A percentile compares a stretch with the other conserved stretches of the same genome.
These are phyloP conservation scores for Rhinolophus ferrumequinum DNA, from an alignment of 2,113 vertebrate genomes.

Conservation along the genomic window DNA sequence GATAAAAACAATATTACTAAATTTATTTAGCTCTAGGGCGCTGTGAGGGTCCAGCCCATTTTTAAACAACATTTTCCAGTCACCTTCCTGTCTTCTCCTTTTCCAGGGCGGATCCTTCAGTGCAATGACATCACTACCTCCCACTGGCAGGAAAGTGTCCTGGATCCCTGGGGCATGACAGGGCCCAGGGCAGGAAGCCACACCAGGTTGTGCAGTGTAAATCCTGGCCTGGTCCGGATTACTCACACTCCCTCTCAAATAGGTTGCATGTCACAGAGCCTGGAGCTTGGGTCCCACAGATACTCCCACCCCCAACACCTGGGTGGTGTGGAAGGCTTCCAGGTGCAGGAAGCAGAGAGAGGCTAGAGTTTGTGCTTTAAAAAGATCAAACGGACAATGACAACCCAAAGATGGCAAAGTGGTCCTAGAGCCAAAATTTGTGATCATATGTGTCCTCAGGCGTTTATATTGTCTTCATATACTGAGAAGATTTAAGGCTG, in stretches of 20 bases:
- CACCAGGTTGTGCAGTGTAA: not conserved
- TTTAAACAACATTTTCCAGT: not conserved
- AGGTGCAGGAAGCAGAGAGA: not conserved
- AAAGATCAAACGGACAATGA: not conserved
- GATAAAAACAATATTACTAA: not conserved
- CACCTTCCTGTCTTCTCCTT: not conserved
- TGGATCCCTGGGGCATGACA: not conserved
- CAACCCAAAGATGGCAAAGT: not conserved
- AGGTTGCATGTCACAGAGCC: not conserved
- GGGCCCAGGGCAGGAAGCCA: not conserved
- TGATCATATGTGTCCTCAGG: not conserved
- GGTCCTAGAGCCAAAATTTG: not conserved
- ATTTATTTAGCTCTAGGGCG: constrained; percentile 24
- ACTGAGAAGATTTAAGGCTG: not conserved
- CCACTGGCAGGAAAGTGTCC: not conserved
- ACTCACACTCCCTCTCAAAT: not conserved
- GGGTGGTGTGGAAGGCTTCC: not conserved
- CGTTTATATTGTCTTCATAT: not conserved
- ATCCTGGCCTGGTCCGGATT: not conserved
- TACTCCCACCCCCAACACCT: not conserved
- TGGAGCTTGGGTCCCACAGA: not conserved
- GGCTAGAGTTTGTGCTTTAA: not conserved
- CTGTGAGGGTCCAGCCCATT: not conserved
- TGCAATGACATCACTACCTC: not conserved
- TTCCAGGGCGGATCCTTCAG: not conserved